Conservation (phyloP, 2,888 invertebrate genomes). For the Steinernema carpocapsae region DNA sequence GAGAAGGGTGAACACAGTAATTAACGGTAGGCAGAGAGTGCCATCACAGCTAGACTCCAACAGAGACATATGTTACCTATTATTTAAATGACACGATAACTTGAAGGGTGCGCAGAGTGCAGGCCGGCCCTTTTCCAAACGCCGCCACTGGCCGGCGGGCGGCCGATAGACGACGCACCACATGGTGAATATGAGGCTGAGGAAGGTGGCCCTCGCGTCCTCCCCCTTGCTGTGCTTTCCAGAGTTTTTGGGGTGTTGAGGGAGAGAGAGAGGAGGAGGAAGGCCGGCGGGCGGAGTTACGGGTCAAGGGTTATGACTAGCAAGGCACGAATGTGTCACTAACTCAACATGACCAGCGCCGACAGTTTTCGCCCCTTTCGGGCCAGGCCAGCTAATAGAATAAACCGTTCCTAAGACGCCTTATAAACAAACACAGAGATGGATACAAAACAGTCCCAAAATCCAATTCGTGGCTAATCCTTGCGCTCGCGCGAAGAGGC, state of each 20-base stretch:
- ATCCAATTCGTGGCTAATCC: constrained; percentile 17
- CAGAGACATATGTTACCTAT: constrained; percentile 33
- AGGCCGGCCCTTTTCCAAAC: not conserved
- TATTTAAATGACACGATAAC: constrained; percentile 34
- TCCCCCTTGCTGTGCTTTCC: constrained; percentile 13
- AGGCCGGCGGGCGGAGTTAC: not conserved
- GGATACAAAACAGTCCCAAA: not conserved
- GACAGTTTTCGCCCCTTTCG: not conserved
- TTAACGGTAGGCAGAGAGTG: not conserved
- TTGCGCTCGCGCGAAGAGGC: not conserved
- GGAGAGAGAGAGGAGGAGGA: not conserved
- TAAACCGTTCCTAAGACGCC: constrained; percentile 5
- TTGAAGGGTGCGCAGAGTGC: constrained; percentile 8
- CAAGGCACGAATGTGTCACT: constrained; percentile 13
- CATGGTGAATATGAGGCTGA: not conserved
- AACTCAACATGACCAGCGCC: constrained; percentile 30
- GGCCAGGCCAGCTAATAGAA: not conserved
- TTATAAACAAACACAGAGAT: constrained; percentile 23
- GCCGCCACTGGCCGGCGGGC: constrained; percentile 3
- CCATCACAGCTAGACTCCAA: not conserved
- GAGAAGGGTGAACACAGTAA: too few species aligned
- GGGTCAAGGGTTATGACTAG: constrained; percentile 26
- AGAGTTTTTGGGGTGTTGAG: not conserved
- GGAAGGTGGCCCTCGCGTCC: constrained; percentile 12
- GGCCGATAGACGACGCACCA: too few species aligned